Base-by-base conservation (phyloP, 2,113 vertebrate species). In the Cyanocitta stelleri region DNA sequence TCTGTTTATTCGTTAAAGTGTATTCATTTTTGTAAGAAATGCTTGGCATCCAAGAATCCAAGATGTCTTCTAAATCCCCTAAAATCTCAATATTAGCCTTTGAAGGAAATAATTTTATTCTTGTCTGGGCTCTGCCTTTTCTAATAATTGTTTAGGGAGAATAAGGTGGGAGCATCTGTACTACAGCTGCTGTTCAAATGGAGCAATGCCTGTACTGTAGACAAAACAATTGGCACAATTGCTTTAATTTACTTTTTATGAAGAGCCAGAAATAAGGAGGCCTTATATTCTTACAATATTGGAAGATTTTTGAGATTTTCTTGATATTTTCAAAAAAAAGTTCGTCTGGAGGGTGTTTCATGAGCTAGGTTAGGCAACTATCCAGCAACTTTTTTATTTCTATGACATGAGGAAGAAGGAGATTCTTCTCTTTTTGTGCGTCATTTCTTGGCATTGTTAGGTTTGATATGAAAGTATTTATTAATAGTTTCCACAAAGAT, bases 271-370 rank as follows among this genome's bases (percentile, higher is more conserved):
- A 96, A 87, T 95, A 97, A 79, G 41, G 61, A 14, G 63, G 63
- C 52, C 95, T 93, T 74, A 49, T 96, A 39, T 80, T 93, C 71
- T 96, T 97, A 96, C 84, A 94, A 97, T 96, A 94, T 92, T 37
- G 86, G 62, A 91, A 39, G 48, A 56, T 93, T 92, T 77, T 21
- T 8, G 15, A 68, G 27, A 55, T 80, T 68, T 81, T 83, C 35
- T 41, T 87, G 54, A 90, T 52, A 80, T 90, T 83, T 74, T 18
- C 6, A 71, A 55, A 35, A 79, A 75, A 73, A 43, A 52, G 7
- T 73, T 81, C 91, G 20, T 90, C 82, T 73, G 89, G 56, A 68
- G 83, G 82, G 27, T 92, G 79, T 94, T 96, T 91, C 1, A 33
- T 92, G 92, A 92, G 41, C 18, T 24, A 41, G 23, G 41, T 85